Percentiles rank a stretch among this genome's conserved stretches.
Evolutionary conservation across 2,113 vertebrate species (phyloP).

Genomic region (Sinocyclocheilus maitianheensis): DNA sequence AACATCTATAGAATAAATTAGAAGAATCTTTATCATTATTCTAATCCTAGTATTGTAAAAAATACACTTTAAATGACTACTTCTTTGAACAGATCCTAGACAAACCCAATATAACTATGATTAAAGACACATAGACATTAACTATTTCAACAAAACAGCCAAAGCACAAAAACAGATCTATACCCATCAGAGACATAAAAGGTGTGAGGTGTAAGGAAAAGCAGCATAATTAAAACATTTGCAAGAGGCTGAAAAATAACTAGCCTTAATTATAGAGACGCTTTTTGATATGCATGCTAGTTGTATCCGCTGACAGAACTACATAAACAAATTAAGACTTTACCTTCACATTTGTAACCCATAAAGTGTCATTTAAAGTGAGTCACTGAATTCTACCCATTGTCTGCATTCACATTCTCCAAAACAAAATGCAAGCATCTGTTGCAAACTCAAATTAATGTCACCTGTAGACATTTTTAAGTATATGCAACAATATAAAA

Average conservation of each 20-base stretch:
- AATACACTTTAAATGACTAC: too few species aligned
- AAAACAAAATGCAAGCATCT: neutral
- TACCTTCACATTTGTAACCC: slow-evolving; percentile 14
- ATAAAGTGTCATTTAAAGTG: neutral
- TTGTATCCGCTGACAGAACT: neutral
- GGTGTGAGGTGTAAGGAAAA: too few species aligned
- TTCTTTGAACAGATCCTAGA: neutral
- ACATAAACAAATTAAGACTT: neutral
- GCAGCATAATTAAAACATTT: too few species aligned
- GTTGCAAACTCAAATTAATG: neutral
- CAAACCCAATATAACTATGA: neutral
- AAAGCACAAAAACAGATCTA: neutral
- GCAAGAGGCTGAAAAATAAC: neutral
- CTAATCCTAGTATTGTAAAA: neutral
- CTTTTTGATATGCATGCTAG: neutral
- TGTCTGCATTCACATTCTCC: neutral
- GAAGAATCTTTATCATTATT: neutral
- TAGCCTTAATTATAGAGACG: neutral
- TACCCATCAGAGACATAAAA: neutral
- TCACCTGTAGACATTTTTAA: neutral
- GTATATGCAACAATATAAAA: neutral
- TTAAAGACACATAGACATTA: neutral
- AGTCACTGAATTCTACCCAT: neutral
- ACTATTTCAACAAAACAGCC: too few species aligned
- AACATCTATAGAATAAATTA: neutral